A percentile compares a stretch with the other conserved stretches of the same genome.
These are phyloP conservation scores for Galerucella nymphaeae DNA, from an alignment of 2,888 invertebrate genomes.

Conservation along the genomic window DNA sequence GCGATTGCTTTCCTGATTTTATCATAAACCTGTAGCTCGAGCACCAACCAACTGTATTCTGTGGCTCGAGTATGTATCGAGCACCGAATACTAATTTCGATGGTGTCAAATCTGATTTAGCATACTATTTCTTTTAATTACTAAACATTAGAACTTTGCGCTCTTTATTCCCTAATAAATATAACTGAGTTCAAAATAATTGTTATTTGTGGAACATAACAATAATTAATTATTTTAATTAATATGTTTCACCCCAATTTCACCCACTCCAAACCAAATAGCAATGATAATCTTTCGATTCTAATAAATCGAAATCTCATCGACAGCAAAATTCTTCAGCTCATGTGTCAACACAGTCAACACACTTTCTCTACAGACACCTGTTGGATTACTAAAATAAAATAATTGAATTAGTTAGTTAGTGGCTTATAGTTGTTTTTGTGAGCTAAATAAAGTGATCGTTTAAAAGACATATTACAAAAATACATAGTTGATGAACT, in stretches of 20 bases:
- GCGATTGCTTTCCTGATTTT: too few species aligned
- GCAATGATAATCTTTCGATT: conserved; percentile 10
- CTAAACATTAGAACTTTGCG: too few species aligned
- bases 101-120: too few species aligned
- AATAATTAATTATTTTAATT: neutral
- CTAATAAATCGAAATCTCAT: neutral
- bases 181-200: too few species aligned
- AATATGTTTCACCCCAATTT: too few species aligned
- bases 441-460: conserved; percentile 24
- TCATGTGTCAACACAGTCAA: conserved; percentile 3
- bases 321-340: neutral
- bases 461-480: conserved; percentile 20
- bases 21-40: too few species aligned
- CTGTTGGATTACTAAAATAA: conserved; percentile 31
- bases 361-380: conserved; percentile 25
- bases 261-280: too few species aligned
- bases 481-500: conserved; percentile 24
- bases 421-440: conserved; percentile 28
- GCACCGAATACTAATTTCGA: too few species aligned
- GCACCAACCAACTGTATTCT: too few species aligned
- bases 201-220: neutral
- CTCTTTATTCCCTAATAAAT: too few species aligned
- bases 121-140: too few species aligned
- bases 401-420: conserved; percentile 33
- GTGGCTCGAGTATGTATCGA: too few species aligned